Conservation (phyloP, 2,113 vertebrate species). For the Zosterops japonicus region DNA sequence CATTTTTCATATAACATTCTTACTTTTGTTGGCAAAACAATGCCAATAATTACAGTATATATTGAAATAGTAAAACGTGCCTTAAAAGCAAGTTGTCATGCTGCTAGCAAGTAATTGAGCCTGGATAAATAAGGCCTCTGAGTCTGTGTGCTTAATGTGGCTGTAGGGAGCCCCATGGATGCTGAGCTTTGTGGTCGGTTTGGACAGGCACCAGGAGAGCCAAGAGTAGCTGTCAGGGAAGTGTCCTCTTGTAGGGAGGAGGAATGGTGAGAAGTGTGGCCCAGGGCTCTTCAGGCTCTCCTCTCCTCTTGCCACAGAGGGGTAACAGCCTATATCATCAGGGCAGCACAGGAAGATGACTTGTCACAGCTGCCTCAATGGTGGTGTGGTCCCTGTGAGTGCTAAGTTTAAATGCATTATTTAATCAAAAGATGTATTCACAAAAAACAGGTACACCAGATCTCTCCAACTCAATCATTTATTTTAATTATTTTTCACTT, state of each 20-base stretch:
- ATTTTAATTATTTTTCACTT: not conserved
- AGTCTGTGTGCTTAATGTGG: not conserved
- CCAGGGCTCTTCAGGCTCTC: not conserved
- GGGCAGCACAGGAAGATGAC: not conserved
- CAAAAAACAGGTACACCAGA: accelerated
- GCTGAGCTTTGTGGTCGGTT: not conserved
- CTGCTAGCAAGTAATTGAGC: not conserved
- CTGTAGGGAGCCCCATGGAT: not conserved
- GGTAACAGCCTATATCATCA: not conserved
- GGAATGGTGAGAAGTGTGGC: not conserved
- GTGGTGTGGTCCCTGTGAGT: not conserved
- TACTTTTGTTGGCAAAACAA: constrained; percentile 26
- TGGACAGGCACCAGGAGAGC: accelerated
- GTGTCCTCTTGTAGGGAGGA: not conserved
- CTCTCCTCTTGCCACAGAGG: not conserved
- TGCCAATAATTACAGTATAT: not conserved
- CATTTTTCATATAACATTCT: not conserved
- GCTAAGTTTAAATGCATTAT: not conserved
- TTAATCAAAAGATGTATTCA: not conserved
- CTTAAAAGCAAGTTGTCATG: not conserved
- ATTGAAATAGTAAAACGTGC: not conserved
- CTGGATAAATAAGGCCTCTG: not conserved
- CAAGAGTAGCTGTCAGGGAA: accelerated
- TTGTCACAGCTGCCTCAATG: not conserved
- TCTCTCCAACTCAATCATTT: not conserved